Base-by-base conservation (phyloP, 1,140 invertebrate species). In the Portunus trituberculatus region DNA sequence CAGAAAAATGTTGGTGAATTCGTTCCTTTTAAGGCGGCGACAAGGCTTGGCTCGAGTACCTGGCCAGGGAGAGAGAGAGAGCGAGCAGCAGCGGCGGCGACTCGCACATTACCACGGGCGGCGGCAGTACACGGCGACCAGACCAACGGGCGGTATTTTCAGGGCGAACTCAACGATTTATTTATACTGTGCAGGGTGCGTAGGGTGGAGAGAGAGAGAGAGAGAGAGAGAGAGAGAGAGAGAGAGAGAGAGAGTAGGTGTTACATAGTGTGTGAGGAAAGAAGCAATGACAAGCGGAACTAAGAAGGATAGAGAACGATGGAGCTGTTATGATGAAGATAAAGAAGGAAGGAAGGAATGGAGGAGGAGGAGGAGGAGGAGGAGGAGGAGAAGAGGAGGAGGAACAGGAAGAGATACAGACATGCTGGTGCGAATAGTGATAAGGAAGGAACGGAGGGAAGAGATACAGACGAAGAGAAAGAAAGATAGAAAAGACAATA, bases 1-100 rank as follows among this genome's bases (percentile, higher is more conserved):
- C 67, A 76, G n/a, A 76, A 76, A 76, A 76, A 76, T n/a, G n/a
- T 76, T 76, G 67, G 67, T 76, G 67, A 76, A 76, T 76, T 76
- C 6, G 67, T 76, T 7, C 67, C 67, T n/a, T 76, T 76, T 76
- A 76, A 25, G 67, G 67, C n/a, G 67, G 4, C 25, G 20, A 76
- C 67, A 76, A 76, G 67, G 67, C 67, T 76, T n/a, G 67, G 67
- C 67, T n/a, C 20, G 67, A 76, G 67, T 76, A 76, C 67, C n/a
- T 76, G 8, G 12, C 67, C 25, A n/a, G 25, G 67, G 12, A 76
- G 20, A 1, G 20, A n/a, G 48, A 52, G 48, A 14, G 48, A 14
- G 48, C 48, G 48, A 14, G 48, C 14, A 7, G 48, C 48, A 52
- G 20, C 20, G 6, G 39, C 20, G 67, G n/a, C 20, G n/a, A n/a